phyloP scores from a whole-genome alignment of 2,888 invertebrate genomes.

The Lasius platythorax region DNA sequence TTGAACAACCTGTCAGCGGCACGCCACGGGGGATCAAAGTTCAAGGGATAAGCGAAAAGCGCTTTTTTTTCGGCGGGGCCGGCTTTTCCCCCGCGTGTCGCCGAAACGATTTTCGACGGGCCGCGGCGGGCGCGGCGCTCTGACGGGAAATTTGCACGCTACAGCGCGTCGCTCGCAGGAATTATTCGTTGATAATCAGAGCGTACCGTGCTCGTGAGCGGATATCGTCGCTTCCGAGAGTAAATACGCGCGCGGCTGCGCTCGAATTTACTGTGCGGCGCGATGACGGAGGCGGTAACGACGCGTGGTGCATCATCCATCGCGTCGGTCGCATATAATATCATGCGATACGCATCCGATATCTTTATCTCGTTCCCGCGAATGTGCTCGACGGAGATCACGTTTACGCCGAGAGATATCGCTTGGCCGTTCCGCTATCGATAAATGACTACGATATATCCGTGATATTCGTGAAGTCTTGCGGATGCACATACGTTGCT shows the following conservation, averaged over 20 bases:
- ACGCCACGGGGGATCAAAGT: slow-evolving; percentile 78
- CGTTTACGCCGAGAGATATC: background rate
- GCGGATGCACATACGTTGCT: background rate
- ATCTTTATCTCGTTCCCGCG: slow-evolving; percentile 33
- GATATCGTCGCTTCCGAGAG: slow-evolving; percentile 55
- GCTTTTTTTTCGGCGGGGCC: slow-evolving; percentile 63
- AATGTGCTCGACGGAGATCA: background rate
- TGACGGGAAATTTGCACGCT: slow-evolving; percentile 54
- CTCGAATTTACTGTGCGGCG: slow-evolving; percentile 38
- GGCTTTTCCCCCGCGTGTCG: slow-evolving; percentile 40
- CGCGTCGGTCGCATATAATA: slow-evolving; percentile 32
- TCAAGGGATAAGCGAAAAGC: slow-evolving; percentile 73
- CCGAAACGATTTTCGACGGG: slow-evolving; percentile 66
- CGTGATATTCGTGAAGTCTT: slow-evolving; percentile 13
- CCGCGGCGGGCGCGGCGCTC: slow-evolving; percentile 34
- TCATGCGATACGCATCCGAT: slow-evolving; percentile 29
- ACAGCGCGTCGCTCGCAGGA: slow-evolving; percentile 48
- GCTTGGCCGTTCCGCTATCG: background rate
- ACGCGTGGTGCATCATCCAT: slow-evolving; percentile 31
- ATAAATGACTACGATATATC: background rate
- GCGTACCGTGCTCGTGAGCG: slow-evolving; percentile 45
- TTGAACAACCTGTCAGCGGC: slow-evolving; percentile 76
- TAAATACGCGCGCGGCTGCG: slow-evolving; percentile 54
- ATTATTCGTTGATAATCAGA: slow-evolving; percentile 63
- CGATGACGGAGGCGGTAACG: slow-evolving; percentile 20